phyloP scores from a whole-genome alignment of 2,888 invertebrate genomes.

The Linnaemya vulpina region DNA sequence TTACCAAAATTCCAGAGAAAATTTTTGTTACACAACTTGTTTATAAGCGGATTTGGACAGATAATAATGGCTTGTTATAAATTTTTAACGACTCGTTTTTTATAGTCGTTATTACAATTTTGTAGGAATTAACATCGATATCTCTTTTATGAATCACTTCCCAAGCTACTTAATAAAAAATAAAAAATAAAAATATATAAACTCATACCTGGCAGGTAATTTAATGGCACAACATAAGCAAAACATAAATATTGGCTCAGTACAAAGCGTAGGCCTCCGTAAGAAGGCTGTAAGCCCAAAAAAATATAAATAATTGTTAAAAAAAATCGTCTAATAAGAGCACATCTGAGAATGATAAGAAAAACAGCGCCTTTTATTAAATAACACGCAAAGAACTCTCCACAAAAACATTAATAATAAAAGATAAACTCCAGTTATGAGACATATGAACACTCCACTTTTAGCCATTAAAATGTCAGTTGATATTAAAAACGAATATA shows the following conservation, averaged over 20 bases:
- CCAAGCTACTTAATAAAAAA: neutral
- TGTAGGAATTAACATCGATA: neutral
- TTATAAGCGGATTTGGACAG: neutral
- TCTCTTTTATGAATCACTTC: neutral
- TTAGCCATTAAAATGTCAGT: too few relatives aligned
- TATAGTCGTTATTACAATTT: neutral
- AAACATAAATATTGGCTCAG: neutral
- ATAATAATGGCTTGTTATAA: neutral
- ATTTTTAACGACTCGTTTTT: neutral
- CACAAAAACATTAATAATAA: neutral
- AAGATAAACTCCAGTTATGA: too few relatives aligned
- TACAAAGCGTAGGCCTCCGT: too few relatives aligned
- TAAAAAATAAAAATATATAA: neutral
- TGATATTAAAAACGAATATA: too few relatives aligned
- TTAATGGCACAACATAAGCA: neutral
- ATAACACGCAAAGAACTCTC: neutral
- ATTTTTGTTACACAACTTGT: neutral
- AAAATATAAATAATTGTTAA: too few relatives aligned
- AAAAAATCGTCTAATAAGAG: too few relatives aligned
- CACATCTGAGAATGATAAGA: too few relatives aligned
- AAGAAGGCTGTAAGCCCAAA: too few relatives aligned
- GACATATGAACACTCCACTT: too few relatives aligned
- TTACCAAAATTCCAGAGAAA: constrained; percentile 10
- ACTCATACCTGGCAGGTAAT: neutral
- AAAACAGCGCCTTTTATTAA: too few relatives aligned